phyloP scores from a whole-genome alignment of 2,797 vertebrate genomes.

The Microctenopoma stevenorrisi region DNA sequence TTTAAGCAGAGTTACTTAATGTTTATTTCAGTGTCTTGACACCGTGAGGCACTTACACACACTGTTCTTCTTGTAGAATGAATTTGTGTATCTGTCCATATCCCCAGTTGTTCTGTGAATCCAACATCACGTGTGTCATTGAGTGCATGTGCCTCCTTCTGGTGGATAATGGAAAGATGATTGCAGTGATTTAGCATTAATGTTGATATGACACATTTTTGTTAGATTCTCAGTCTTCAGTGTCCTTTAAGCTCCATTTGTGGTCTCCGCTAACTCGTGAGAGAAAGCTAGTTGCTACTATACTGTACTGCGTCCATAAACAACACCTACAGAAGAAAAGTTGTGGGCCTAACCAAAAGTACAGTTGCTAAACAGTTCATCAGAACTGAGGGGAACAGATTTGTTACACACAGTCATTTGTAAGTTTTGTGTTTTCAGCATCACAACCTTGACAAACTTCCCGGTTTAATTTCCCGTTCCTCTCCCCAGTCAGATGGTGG shows the following conservation, averaged over 20 bases:
- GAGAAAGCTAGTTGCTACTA: background rate
- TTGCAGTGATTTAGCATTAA: background rate
- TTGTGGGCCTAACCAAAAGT: background rate
- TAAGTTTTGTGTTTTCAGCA: constrained; percentile 25
- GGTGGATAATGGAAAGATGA: no score
- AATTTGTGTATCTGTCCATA: no score
- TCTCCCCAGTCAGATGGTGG: constrained; percentile 58
- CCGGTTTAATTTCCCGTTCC: constrained; percentile 53
- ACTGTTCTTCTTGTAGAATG: no score
- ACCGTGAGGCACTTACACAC: no score
- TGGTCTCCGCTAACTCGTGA: background rate
- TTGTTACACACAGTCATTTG: background rate
- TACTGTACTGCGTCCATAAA: no score
- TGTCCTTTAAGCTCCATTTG: background rate
- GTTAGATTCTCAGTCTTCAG: background rate
- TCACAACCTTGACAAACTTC: constrained; percentile 49
- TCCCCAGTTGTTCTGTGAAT: no score
- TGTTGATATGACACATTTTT: background rate
- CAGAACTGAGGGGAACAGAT: background rate
- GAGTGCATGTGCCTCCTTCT: no score
- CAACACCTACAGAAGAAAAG: background rate
- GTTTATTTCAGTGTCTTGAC: no score
- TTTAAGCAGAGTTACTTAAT: no score
- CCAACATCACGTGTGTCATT: no score
- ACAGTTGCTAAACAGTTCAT: background rate